Percentiles rank a stretch among this genome's conserved stretches.
Evolutionary conservation across 2,888 invertebrate genomes (phyloP).

Genomic region (Hedya salicella): DNA sequence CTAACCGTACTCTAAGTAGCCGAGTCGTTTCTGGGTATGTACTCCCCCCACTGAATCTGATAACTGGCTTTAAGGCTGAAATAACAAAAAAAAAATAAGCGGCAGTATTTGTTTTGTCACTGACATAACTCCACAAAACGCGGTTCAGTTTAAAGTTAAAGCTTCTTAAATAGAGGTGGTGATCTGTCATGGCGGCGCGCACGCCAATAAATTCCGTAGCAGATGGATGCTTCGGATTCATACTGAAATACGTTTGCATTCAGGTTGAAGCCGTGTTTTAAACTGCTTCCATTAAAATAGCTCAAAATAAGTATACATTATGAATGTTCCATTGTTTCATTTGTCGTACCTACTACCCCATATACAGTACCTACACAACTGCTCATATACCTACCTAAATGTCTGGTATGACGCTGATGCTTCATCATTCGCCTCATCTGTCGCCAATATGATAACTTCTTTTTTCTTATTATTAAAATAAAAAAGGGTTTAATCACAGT

Average conservation of each 20-base stretch:
- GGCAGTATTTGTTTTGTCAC: background rate
- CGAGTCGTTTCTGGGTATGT: too few species aligned
- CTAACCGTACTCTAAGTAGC: too few species aligned
- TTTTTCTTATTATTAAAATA: too few species aligned
- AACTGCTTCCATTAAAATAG: slow-evolving; percentile 10
- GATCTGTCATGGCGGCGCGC: slow-evolving; percentile 13
- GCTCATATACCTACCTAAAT: too few species aligned
- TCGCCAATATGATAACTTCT: too few species aligned
- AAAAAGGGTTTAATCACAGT: too few species aligned
- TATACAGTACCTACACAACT: too few species aligned
- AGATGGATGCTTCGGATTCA: slow-evolving; percentile 5
- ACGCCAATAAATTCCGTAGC: slow-evolving; percentile 14
- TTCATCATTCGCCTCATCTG: too few species aligned
- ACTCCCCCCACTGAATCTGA: too few species aligned
- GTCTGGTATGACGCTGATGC: too few species aligned
- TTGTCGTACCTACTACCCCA: too few species aligned
- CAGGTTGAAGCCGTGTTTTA: slow-evolving; percentile 2
- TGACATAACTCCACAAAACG: background rate
- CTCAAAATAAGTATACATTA: background rate
- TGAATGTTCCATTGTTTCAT: background rate
- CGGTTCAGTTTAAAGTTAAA: slow-evolving; percentile 4
- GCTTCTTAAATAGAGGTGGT: background rate
- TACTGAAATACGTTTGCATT: slow-evolving; percentile 6
- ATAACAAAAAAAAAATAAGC: background rate
- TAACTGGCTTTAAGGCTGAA: too few species aligned